A percentile compares a stretch with the other conserved stretches of the same genome.
Conservation (phyloP, 1,140 invertebrate genomes). For the Atta cephalotes region DNA sequence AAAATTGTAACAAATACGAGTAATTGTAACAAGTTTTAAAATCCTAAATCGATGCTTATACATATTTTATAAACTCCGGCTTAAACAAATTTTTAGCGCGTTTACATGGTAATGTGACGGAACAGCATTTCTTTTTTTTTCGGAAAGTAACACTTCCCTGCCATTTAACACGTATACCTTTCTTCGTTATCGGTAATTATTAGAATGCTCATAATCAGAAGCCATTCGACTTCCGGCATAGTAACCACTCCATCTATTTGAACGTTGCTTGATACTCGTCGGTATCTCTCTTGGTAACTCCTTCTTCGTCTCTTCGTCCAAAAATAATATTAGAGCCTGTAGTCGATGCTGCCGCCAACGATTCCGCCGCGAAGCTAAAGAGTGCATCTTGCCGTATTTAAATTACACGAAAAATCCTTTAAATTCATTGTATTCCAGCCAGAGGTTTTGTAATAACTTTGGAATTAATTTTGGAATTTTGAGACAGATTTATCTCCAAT, state of each 20-base stretch:
- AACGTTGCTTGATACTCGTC: neutral
- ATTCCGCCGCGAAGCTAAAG: constrained; percentile 38
- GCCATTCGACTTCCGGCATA: neutral
- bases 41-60: neutral
- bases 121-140: neutral
- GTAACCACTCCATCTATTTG: constrained; percentile 66
- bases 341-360: constrained; percentile 71
- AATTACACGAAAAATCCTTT: neutral
- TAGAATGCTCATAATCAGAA: constrained; percentile 55
- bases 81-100: neutral
- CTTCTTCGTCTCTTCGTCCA: constrained; percentile 17
- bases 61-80: neutral
- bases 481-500: neutral
- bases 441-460: neutral
- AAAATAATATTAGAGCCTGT: constrained; percentile 57
- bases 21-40: neutral
- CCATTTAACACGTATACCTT: constrained; percentile 46
- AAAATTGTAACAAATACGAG: too few species aligned
- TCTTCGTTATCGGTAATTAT: constrained; percentile 66
- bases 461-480: neutral
- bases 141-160: constrained; percentile 3
- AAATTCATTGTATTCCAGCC: neutral
- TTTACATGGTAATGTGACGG: neutral
- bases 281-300: constrained; percentile 67
- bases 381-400: constrained; percentile 9